A percentile compares a stretch with the other conserved stretches of the same genome.
Evolutionary conservation across 2,888 invertebrate genomes (phyloP).

Genomic region (Plagodis pulveraria): DNA sequence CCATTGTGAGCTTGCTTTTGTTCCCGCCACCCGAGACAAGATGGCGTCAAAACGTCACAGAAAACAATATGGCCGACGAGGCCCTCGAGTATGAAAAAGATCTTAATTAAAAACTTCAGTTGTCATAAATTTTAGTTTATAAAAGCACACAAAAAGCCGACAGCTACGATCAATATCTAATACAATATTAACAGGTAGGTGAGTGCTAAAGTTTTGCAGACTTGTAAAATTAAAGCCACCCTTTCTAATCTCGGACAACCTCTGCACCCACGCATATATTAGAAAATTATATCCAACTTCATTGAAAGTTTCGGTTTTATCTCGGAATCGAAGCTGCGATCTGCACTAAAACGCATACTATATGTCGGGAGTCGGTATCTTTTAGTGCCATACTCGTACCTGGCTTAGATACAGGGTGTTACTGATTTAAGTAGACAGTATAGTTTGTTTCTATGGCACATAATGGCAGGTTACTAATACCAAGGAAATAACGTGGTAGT

Average conservation of each 20-base stretch:
- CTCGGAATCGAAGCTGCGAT: conserved; percentile 29
- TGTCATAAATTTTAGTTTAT: too few species aligned
- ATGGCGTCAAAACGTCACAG: conserved; percentile 64
- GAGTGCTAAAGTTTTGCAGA: conserved; percentile 21
- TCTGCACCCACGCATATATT: conserved; percentile 33
- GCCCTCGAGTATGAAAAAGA: conserved; percentile 2
- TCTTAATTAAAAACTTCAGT: conserved; percentile 1
- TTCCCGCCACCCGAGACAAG: conserved; percentile 49
- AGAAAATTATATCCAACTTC: conserved; percentile 32
- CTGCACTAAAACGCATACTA: conserved; percentile 35
- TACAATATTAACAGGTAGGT: too few species aligned
- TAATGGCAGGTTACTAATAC: too few species aligned
- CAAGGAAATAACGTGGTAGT: too few species aligned
- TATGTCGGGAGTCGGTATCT: conserved; percentile 25
- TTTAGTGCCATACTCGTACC: conserved; percentile 1
- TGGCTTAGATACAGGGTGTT: conserved; percentile 3
- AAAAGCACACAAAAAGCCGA: too few species aligned
- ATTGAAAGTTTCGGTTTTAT: conserved; percentile 32
- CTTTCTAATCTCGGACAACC: conserved; percentile 20
- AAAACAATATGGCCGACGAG: conserved; percentile 70
- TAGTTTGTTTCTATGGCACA: not conserved
- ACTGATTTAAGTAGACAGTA: not conserved
- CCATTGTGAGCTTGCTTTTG: conserved; percentile 56
- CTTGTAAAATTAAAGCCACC: conserved; percentile 16
- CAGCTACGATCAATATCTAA: too few species aligned